Conservation (phyloP, 1,140 invertebrate genomes). For the Battus philenor region DNA sequence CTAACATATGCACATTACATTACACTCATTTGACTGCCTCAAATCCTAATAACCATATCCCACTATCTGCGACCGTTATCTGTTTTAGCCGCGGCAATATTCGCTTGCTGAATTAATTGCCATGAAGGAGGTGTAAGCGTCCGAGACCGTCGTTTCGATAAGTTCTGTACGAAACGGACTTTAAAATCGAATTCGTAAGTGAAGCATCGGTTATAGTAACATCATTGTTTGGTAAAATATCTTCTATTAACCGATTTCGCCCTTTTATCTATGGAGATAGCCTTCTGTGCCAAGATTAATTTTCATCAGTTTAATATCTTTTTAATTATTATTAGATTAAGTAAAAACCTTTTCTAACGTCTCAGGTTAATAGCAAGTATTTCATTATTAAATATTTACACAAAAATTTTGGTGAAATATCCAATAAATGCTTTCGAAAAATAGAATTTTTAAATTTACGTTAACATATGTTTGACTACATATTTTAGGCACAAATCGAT, state of each 20-base stretch:
- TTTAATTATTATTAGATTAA: no score
- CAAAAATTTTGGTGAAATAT: no score
- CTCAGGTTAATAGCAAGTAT: no score
- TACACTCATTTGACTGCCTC: no score
- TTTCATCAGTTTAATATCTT: no score
- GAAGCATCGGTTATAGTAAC: constrained; percentile 40
- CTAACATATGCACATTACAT: no score
- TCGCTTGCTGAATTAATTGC: constrained; percentile 67
- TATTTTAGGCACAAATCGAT: not conserved
- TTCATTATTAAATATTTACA: no score
- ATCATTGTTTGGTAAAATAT: constrained; percentile 37
- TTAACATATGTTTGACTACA: constrained; percentile 18
- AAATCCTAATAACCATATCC: no score
- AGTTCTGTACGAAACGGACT: constrained; percentile 47
- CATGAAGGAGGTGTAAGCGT: constrained; percentile 62
- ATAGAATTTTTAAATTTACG: no score
- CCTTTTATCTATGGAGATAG: constrained; percentile 6
- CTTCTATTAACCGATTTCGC: constrained; percentile 51
- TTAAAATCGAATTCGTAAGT: constrained; percentile 60
- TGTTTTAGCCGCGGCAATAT: constrained; percentile 72
- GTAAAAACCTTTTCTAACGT: no score
- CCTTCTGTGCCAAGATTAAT: no score
- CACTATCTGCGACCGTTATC: constrained; percentile 40
- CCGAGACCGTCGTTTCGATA: constrained; percentile 26
- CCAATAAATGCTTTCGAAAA: no score